Evolutionary conservation across 2,797 vertebrate genomes (phyloP), one percentile per base, ranked within the genome.

Genomic region (Phaenicophaeus curvirostris): DNA sequence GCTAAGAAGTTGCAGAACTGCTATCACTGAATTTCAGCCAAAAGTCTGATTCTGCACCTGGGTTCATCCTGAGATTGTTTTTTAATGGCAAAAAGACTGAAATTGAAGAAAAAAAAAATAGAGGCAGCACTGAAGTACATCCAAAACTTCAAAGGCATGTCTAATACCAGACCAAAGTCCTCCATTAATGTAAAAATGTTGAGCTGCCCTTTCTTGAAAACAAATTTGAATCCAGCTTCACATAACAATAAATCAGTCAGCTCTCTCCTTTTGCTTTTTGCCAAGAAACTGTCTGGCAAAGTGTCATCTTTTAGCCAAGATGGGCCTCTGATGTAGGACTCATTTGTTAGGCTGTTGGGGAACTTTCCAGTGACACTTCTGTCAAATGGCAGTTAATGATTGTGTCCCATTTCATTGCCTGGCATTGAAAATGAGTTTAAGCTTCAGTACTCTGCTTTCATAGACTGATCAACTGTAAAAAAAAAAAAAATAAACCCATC

Each of bases 271-370:
- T 82, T 89, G 21, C 41, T 89, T 93, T 92, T 69, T 84, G 96
- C 96, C 96, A 97, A 93, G 92, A 96, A 96, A 48, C 79, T 94
- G 95, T 90, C 93, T 96, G 92, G 91, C 91, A 86, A 78, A 74
- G 33, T 55, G 41, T 90, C 85, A 72, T 95, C 72, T 77, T 80
- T 42, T 44, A 90, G 54, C 86, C 80, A 85, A 89, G 87, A 10
- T 53, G 81, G 67, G 77, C 74, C 86, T 62, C 55, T 93, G 30
- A 3, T 89, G 74, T 16, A 87, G 86, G 90, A 81, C 69, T 93
- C 94, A 74, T 94, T 97, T 94, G 91, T 90, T 93, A 86, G 85
- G 74, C 71, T 93, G 54, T 76, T 31, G 28, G 92, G 82, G 67
- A 94, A 94, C 72, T 62, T 61, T 89, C 95, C 87, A 81, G 66